Percentiles rank a stretch among this genome's conserved stretches.
These are phyloP conservation scores for Alaudala cheleensis DNA, from an alignment of 2,113 vertebrate genomes.

Conservation along the genomic window DNA sequence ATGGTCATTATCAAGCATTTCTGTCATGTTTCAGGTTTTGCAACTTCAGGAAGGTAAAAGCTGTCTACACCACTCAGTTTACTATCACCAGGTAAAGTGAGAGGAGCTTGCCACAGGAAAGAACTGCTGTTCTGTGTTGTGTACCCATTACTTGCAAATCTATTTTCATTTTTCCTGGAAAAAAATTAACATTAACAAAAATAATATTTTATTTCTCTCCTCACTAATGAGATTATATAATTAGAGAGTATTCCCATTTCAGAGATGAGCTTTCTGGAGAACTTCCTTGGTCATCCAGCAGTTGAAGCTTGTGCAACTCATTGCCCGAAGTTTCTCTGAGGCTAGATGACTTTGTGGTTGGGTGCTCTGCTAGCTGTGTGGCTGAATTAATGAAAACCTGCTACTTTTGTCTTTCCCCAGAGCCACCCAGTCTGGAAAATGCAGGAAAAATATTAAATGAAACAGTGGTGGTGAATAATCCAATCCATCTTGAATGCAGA, in stretches of 20 bases:
- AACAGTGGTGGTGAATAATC: constrained; percentile 85
- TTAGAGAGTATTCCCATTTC: neutral
- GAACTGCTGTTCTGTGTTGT: neutral
- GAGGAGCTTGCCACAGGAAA: neutral
- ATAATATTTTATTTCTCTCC: neutral
- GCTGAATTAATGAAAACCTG: neutral
- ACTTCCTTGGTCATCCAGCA: neutral
- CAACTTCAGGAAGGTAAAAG: neutral
- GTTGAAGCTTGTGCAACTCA: neutral
- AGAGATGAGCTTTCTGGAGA: neutral
- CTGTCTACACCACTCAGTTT: neutral
- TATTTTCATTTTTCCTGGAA: neutral
- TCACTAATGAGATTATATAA: neutral
- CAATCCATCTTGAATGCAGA: constrained; percentile 87
- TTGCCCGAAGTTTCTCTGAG: neutral
- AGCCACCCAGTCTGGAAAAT: constrained; percentile 85
- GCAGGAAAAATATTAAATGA: constrained; percentile 86
- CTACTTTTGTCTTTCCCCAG: constrained; percentile 69
- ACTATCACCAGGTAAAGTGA: neutral
- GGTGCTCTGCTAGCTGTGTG: neutral
- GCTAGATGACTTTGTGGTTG: neutral
- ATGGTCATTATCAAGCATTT: neutral
- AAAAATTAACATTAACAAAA: neutral
- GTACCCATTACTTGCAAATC: neutral
- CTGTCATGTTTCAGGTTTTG: neutral